Evolutionary conservation across 2,888 invertebrate genomes (phyloP).

Genomic region (Geophilus truncorum): DNA sequence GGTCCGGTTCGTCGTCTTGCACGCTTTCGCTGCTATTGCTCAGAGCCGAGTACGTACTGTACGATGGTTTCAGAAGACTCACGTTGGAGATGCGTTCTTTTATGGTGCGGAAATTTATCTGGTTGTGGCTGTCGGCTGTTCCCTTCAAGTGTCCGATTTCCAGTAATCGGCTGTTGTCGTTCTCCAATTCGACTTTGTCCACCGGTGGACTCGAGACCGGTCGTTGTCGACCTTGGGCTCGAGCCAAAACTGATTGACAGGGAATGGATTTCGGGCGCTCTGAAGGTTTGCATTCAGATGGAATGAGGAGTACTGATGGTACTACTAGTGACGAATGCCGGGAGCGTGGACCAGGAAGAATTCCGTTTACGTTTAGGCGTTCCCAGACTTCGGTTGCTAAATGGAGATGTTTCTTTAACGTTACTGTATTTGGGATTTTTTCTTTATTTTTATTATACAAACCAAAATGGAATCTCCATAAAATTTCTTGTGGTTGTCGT

Average conservation of each 20-base stretch:
- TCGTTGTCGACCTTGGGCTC: not conserved
- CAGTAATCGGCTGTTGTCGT: not conserved
- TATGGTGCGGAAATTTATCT: constrained; percentile 30
- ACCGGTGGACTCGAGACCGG: constrained; percentile 30
- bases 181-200: not conserved
- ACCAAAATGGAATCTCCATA: constrained; percentile 82
- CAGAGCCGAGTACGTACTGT: constrained; percentile 36
- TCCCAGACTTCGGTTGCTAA: constrained; percentile 71
- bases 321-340: constrained; percentile 41
- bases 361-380: constrained; percentile 51
- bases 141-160: not conserved
- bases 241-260: constrained; percentile 12
- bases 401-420: not conserved
- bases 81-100: constrained; percentile 37
- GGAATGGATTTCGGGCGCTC: constrained; percentile 32
- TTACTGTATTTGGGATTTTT: not conserved
- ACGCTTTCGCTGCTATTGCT: constrained; percentile 38
- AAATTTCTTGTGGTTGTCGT: constrained; percentile 66
- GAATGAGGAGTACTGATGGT: constrained; percentile 36
- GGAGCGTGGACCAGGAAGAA: constrained; percentile 41
- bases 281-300: constrained; percentile 14
- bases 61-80: constrained; percentile 35
- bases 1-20: constrained; percentile 33
- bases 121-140: constrained; percentile 31
- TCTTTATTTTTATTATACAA: constrained; percentile 41